phyloP scores from a whole-genome alignment of 2,797 vertebrate species.

The Lagodon rhomboides region DNA sequence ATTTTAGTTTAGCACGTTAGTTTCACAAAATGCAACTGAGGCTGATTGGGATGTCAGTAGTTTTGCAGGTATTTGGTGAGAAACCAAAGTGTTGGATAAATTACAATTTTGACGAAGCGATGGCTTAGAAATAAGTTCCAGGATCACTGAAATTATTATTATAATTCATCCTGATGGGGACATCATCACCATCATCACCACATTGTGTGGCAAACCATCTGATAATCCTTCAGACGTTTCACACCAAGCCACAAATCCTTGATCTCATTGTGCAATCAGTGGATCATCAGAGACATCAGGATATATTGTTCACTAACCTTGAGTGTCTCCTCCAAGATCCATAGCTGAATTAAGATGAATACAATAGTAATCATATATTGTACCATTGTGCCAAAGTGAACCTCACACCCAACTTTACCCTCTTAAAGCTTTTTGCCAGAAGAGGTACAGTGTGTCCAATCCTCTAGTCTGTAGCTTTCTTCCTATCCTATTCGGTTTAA shows the following conservation, averaged over 20 bases:
- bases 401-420: background rate
- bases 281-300: background rate
- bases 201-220: background rate
- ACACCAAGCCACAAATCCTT: background rate
- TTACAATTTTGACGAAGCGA: background rate
- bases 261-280: background rate
- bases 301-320: background rate
- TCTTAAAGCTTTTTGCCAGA: background rate
- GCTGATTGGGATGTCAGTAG: background rate
- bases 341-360: background rate
- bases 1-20: background rate
- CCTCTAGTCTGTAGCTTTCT: background rate
- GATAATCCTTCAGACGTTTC: background rate
- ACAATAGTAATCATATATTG: background rate
- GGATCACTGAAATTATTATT: background rate
- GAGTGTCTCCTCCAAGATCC: background rate
- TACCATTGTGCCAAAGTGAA: too few species aligned
- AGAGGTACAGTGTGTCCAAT: background rate
- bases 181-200: too few species aligned
- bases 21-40: too few species aligned
- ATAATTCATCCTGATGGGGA: background rate
- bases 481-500: background rate
- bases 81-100: background rate
- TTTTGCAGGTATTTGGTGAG: background rate
- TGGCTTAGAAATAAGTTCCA: background rate